phyloP scores from a whole-genome alignment of 1,140 invertebrate genomes.

The Sminthurides bifidus region DNA sequence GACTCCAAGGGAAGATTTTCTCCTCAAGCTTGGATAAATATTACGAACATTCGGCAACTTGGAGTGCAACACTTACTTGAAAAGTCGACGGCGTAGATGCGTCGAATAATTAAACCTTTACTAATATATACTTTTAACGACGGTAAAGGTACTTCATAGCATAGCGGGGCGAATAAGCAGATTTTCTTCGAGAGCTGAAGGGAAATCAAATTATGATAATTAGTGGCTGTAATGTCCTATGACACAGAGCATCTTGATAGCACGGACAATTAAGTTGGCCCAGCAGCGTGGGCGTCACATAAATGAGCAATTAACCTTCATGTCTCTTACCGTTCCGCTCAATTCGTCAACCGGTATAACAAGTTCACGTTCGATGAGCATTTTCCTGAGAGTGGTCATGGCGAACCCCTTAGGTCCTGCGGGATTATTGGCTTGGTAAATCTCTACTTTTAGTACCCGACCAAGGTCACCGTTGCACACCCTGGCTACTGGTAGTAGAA shows the following conservation, averaged over 20 bases:
- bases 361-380: constrained; percentile 16
- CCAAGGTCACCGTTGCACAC: constrained; percentile 23
- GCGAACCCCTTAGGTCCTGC: constrained; percentile 18
- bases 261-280: not conserved
- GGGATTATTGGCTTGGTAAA: constrained; percentile 17
- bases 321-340: constrained; percentile 14
- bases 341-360: constrained; percentile 16
- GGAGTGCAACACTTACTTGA: constrained; percentile 11
- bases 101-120: constrained; percentile 16
- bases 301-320: not conserved
- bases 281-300: not conserved
- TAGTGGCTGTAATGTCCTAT: not conserved
- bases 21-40: not conserved
- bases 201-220: not conserved
- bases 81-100: constrained; percentile 21
- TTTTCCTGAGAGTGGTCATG: constrained; percentile 19
- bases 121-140: constrained; percentile 19
- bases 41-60: not conserved
- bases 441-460: constrained; percentile 22
- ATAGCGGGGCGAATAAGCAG: constrained; percentile 15
- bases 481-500: constrained; percentile 11
- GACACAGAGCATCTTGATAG: not conserved
- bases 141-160: constrained; percentile 21
- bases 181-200: constrained; percentile 16
- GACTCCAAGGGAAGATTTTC: too few relatives aligned